Percentiles rank a stretch among this genome's conserved stretches.
Conservation (phyloP, 2,888 invertebrate species). For the Lordiphosa andalusiaca region DNA sequence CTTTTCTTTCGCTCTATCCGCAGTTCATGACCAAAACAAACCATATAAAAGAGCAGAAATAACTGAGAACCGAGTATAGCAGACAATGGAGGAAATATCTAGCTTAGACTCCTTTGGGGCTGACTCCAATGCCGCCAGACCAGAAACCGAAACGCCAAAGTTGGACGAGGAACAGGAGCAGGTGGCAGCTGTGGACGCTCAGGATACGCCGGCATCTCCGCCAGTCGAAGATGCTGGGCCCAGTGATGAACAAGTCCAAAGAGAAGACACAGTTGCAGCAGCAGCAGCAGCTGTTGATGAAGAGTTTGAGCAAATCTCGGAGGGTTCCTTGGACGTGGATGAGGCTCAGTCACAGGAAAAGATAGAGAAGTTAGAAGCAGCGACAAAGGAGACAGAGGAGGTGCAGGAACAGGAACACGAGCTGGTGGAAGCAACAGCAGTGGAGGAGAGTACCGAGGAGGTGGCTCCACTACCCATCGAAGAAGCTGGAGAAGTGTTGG, state of each 20-base stretch:
- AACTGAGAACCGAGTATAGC: constrained; percentile 24
- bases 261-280: constrained; percentile 7
- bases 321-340: constrained; percentile 72
- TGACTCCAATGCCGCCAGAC: constrained; percentile 64
- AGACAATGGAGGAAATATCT: constrained; percentile 77
- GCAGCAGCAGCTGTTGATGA: constrained; percentile 55
- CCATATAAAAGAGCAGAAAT: constrained; percentile 26
- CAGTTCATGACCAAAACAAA: constrained; percentile 64
- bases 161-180: constrained; percentile 49
- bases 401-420: constrained; percentile 15
- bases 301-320: constrained; percentile 76
- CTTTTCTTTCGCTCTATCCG: constrained; percentile 2
- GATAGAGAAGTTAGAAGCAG: constrained; percentile 29
- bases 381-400: background rate
- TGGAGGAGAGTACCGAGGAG: constrained; percentile 10
- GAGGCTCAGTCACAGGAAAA: constrained; percentile 66
- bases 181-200: constrained; percentile 14
- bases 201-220: constrained; percentile 49
- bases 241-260: constrained; percentile 14
- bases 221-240: constrained; percentile 39
- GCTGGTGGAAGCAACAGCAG: constrained; percentile 6
- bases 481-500: constrained; percentile 17
- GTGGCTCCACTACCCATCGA: background rate
- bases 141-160: constrained; percentile 64
- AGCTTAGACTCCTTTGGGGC: constrained; percentile 76